Percentiles rank a stretch among this genome's conserved stretches.
phyloP scores from a whole-genome alignment of 2,113 vertebrate species.

The Mesoclemmys tuberculata region DNA sequence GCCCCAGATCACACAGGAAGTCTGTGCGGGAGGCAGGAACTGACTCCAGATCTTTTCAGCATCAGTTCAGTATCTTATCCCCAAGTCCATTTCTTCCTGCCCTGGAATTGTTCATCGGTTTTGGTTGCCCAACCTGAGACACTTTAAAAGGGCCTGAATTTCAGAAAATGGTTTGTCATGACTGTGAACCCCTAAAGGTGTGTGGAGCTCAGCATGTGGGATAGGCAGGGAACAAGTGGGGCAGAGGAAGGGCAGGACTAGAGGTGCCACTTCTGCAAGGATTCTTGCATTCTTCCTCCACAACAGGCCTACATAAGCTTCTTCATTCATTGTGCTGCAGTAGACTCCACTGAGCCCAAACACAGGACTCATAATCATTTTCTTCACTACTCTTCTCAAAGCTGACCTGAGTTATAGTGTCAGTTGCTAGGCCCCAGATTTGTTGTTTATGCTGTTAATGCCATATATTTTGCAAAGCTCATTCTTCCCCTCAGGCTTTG shows the following conservation, averaged over 20 bases:
- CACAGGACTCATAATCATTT: accelerated
- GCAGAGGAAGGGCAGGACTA: not conserved
- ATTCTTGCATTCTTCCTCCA: not conserved
- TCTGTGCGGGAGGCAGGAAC: constrained; percentile 47
- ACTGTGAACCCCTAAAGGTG: not conserved
- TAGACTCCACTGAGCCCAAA: not conserved
- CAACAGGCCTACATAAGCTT: not conserved
- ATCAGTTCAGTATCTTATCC: constrained; percentile 53
- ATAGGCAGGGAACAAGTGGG: constrained; percentile 7
- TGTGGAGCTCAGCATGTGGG: constrained; percentile 23
- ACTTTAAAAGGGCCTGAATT: constrained; percentile 62
- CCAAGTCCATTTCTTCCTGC: constrained; percentile 63
- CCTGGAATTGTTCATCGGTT: constrained; percentile 72
- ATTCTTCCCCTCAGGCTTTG: not conserved
- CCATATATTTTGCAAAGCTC: not conserved
- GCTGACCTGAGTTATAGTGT: not conserved
- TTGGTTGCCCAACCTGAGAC: constrained; percentile 68
- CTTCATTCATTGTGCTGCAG: not conserved
- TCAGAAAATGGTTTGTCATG: constrained; percentile 49
- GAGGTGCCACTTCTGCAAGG: not conserved
- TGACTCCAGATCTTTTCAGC: constrained; percentile 47
- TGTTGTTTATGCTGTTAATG: not conserved
- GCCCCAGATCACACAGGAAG: constrained; percentile 61
- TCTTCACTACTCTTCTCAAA: not conserved
- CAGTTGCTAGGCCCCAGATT: not conserved